Conservation (phyloP, 2,113 vertebrate species). For the Oncorhynchus kisutch region DNA sequence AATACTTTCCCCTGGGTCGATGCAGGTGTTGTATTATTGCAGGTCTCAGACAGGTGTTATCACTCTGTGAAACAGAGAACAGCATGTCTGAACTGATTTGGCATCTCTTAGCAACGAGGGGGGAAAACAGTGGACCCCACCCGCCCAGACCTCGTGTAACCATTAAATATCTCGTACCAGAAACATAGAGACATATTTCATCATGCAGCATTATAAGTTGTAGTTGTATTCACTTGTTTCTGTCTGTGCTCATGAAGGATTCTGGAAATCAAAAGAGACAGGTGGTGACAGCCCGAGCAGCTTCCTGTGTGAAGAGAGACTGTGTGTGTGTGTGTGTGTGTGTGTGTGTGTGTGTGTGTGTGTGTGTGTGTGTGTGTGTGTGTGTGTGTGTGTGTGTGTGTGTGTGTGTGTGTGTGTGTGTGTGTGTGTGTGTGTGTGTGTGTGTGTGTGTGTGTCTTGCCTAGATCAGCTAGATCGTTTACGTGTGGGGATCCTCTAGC, state of each 20-base stretch:
- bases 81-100: conserved; percentile 63
- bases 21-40: conserved; percentile 75
- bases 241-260: conserved; percentile 74
- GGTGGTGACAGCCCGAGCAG: conserved; percentile 51
- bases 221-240: conserved; percentile 20
- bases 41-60: conserved; percentile 66
- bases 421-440: no score
- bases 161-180: conserved; percentile 2
- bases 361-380: no score
- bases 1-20: neutral
- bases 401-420: no score
- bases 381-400: no score
- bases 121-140: neutral
- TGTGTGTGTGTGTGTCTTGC: no score
- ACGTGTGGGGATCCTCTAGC: no score
- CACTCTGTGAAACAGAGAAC: conserved; percentile 21
- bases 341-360: no score
- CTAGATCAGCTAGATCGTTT: no score
- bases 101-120: conserved; percentile 13
- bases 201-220: neutral
- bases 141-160: neutral
- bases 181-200: conserved; percentile 26
- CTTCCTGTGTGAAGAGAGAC: neutral
- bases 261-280: conserved; percentile 25
- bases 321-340: no score